phyloP scores from a whole-genome alignment of 2,888 invertebrate species.

The Torymus tubicola region DNA sequence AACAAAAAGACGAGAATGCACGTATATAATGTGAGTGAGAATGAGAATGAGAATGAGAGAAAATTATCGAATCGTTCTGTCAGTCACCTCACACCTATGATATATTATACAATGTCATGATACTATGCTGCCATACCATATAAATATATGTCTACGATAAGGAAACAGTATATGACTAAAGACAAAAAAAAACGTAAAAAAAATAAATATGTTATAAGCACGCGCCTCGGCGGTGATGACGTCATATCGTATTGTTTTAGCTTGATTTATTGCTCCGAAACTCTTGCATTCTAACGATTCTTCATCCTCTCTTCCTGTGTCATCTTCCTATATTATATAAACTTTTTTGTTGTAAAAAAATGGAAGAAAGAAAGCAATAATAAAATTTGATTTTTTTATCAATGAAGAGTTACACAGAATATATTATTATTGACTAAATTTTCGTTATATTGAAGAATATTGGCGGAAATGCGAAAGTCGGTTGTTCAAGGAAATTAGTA shows the following conservation, averaged over 20 bases:
- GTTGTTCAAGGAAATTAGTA: too few relatives aligned
- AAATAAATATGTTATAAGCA: conserved; percentile 63
- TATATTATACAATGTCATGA: conserved; percentile 73
- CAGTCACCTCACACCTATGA: conserved; percentile 66
- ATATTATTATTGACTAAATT: too few relatives aligned
- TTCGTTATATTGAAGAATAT: too few relatives aligned
- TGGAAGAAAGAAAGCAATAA: too few relatives aligned
- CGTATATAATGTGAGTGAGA: not conserved
- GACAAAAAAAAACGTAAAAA: conserved; percentile 58
- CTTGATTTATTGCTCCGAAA: conserved; percentile 32
- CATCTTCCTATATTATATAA: too few relatives aligned
- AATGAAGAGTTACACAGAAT: too few relatives aligned
- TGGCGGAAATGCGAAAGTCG: too few relatives aligned
- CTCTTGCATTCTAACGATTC: not conserved
- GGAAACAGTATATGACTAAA: conserved; percentile 65
- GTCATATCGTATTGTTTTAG: conserved; percentile 50
- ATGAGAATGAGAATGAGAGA: conserved; percentile 22
- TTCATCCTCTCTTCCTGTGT: too few relatives aligned
- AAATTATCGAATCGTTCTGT: conserved; percentile 69
- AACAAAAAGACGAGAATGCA: not conserved
- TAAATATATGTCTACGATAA: conserved; percentile 75
- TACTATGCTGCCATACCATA: conserved; percentile 76
- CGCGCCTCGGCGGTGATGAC: conserved; percentile 57
- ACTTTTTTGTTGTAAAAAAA: not conserved
- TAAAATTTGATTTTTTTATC: too few relatives aligned